Conservation (phyloP, 2,888 invertebrate genomes). For the Ceraclea dissimilis region DNA sequence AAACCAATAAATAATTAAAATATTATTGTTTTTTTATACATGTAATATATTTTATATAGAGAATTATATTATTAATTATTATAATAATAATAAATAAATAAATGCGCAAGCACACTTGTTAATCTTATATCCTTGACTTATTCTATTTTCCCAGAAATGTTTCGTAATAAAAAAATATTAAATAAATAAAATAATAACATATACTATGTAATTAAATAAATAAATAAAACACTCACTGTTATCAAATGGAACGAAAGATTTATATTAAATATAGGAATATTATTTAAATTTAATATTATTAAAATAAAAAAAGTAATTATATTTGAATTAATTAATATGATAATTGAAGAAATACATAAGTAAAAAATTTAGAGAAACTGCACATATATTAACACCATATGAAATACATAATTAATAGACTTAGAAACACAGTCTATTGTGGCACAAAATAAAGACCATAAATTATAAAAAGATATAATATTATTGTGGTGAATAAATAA, state of each 20-base stretch:
- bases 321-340: background rate
- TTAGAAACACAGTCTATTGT: constrained; percentile 4
- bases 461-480: background rate
- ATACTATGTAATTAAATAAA: background rate
- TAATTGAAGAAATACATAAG: no score
- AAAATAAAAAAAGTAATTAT: constrained; percentile 3
- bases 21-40: constrained; percentile 25
- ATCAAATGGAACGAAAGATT: constrained; percentile 19
- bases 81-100: background rate
- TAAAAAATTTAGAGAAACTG: no score
- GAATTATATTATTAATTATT: constrained; percentile 24
- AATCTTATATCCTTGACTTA: constrained; percentile 22
- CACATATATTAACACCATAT: no score
- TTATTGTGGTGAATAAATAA: background rate
- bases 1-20: background rate
- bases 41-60: constrained; percentile 25
- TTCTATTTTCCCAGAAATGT: constrained; percentile 24
- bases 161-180: constrained; percentile 7
- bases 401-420: background rate
- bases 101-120: constrained; percentile 19
- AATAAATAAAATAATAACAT: background rate
- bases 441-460: constrained; percentile 3
- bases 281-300: background rate
- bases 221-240: constrained; percentile 19
- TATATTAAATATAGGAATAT: constrained; percentile 5